Evolutionary conservation across 92 coral and sea anemone genomes (phyloP).

Genomic region (Actinostola sp.): DNA sequence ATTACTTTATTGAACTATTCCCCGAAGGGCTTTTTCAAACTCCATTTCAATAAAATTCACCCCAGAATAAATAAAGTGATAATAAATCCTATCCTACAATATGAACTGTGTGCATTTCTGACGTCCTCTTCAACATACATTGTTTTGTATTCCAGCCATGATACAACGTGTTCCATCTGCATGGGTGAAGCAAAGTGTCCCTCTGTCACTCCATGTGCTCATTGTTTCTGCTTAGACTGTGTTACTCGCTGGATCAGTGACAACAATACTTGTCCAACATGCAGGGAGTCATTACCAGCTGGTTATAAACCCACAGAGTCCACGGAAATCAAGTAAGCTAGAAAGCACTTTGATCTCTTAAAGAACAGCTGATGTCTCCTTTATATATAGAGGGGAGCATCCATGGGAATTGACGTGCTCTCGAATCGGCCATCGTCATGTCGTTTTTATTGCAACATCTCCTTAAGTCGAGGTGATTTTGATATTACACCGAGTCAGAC

Average conservation of each 20-base stretch:
- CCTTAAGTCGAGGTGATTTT: constrained; percentile 69
- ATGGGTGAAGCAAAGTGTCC: constrained; percentile 1
- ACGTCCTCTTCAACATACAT: neutral
- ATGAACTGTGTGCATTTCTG: too few species aligned
- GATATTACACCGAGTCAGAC: too few species aligned
- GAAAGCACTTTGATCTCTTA: too few species aligned
- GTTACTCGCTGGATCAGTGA: constrained; percentile 17
- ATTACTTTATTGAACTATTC: too few species aligned
- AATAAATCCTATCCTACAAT: too few species aligned
- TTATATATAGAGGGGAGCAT: neutral
- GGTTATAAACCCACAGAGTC: constrained; percentile 23
- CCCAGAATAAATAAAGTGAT: too few species aligned
- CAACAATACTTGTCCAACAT: constrained; percentile 14
- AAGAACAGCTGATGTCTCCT: too few species aligned
- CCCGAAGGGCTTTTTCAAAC: too few species aligned
- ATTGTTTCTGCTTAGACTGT: constrained; percentile 25
- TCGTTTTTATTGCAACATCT: constrained; percentile 69
- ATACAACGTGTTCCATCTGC: constrained; percentile 21
- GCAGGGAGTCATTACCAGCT: constrained; percentile 17
- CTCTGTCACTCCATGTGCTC: constrained; percentile 19
- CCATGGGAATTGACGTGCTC: too few species aligned
- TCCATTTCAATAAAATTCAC: too few species aligned
- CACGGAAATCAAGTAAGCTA: constrained; percentile 2
- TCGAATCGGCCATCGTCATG: constrained; percentile 81
- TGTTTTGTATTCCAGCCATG: neutral